Percentiles rank a stretch among this genome's conserved stretches.
These are phyloP conservation scores for Cynaeus angustus DNA, from an alignment of 2,888 invertebrate genomes.

Conservation along the genomic window DNA sequence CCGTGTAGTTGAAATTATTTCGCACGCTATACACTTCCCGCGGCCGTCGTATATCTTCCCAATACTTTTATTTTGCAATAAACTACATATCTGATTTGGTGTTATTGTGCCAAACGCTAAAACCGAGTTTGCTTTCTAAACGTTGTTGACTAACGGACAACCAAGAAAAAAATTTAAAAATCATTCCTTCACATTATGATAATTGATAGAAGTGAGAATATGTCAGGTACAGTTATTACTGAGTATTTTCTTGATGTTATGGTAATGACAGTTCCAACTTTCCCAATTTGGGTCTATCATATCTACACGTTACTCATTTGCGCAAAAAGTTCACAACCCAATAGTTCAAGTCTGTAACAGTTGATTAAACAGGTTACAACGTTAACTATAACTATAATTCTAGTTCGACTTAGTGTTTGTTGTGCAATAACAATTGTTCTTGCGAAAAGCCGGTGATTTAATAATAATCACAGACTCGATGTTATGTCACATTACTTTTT, in stretches of 20 bases:
- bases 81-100: constrained; percentile 47
- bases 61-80: constrained; percentile 53
- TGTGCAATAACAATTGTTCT: constrained; percentile 33
- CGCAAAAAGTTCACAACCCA: constrained; percentile 11
- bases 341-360: constrained; percentile 23
- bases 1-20: constrained; percentile 41
- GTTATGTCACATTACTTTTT: constrained; percentile 31
- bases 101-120: constrained; percentile 9
- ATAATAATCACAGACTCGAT: constrained; percentile 3
- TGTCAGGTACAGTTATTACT: constrained; percentile 20
- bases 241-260: constrained; percentile 15
- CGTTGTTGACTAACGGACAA: constrained; percentile 14
- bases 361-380: constrained; percentile 23
- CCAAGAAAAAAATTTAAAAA: constrained; percentile 10
- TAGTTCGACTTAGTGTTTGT: constrained; percentile 20
- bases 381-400: constrained; percentile 29
- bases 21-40: constrained; percentile 45
- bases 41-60: constrained; percentile 50
- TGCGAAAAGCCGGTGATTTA: not conserved
- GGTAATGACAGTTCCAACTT: constrained; percentile 18
- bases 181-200: constrained; percentile 12
- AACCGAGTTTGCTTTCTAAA: constrained; percentile 31
- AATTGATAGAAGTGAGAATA: constrained; percentile 25
- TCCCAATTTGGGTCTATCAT: not conserved
- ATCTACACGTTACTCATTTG: constrained; percentile 2